Evolutionary conservation across 2,888 invertebrate species (phyloP).

Genomic region (Elegia similella): DNA sequence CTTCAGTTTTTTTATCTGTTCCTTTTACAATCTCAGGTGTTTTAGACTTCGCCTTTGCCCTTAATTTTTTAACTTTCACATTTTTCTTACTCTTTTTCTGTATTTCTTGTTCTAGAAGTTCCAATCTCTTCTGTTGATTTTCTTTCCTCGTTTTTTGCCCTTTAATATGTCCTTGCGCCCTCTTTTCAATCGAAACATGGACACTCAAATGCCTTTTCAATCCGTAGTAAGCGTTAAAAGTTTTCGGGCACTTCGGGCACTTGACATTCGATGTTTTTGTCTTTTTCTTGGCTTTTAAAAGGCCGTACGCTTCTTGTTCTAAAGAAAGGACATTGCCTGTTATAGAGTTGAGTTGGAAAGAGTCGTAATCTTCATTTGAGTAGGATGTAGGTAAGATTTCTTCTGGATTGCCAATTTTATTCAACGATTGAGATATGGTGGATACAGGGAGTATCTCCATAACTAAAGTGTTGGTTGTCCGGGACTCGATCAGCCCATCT

Average conservation of each 20-base stretch:
- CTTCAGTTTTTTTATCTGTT: constrained; percentile 14
- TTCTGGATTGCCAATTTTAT: constrained; percentile 55
- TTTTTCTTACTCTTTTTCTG: constrained; percentile 22
- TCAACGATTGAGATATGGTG: constrained; percentile 29
- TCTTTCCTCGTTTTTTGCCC: constrained; percentile 47
- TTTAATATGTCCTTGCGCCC: constrained; percentile 50
- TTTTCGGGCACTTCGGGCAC: constrained; percentile 60
- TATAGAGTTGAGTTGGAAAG: constrained; percentile 69
- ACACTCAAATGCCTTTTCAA: constrained; percentile 54
- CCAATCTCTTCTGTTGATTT: constrained; percentile 41
- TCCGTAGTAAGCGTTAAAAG: constrained; percentile 33
- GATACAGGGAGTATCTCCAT: constrained; percentile 66
- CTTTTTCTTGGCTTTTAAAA: constrained; percentile 52
- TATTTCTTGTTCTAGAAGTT: constrained; percentile 25
- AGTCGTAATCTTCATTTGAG: constrained; percentile 40
- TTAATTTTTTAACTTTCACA: constrained; percentile 18
- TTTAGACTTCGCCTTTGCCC: not conserved
- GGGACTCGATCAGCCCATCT: constrained; percentile 55
- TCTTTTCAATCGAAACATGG: constrained; percentile 58
- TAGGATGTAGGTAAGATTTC: constrained; percentile 59
- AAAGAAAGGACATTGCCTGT: constrained; percentile 64
- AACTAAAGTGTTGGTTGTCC: constrained; percentile 62
- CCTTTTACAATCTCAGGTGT: not conserved
- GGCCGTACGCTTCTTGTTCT: constrained; percentile 67
- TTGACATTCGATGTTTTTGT: constrained; percentile 20